Base-by-base conservation (phyloP, 2,888 invertebrate species). In the Amaurobius ferox region DNA sequence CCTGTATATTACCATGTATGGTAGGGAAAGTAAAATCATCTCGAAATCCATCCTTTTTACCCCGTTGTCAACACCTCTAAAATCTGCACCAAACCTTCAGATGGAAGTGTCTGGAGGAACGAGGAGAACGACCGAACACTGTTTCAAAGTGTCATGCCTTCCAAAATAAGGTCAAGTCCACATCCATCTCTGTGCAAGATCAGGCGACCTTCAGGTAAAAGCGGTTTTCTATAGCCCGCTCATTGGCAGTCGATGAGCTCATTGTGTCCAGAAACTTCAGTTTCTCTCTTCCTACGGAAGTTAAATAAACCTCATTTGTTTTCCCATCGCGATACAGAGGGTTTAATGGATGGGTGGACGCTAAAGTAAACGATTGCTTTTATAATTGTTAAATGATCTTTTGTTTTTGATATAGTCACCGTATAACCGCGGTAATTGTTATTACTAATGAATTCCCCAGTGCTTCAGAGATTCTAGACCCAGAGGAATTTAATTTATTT, bases 151-250 rank as follows among this genome's bases (percentile, higher is more conserved):
- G 55, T 55, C 55, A 23, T 23, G 55, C 55, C 3, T 11, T n/a
- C 1, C 23, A 55, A 55, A 55, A 55, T 55, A 23, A 55, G 55
- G 55, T 55, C 55, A 55, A 55, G 55, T 55, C 55, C 55, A 55
- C 19, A 23, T 6, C 7, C 5, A 1, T 3, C 2, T 23, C 7
- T 16, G 23, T 23, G 23, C 55, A 55, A 55, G 55, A 55, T 55
- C 19, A 23, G 1, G 23, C 19, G 23, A 19, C 55, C 23, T 55
- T 55, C 55, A 23, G 23, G 55, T 1, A 11, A 55, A 55, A 55
- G 55, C 55, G 55, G 55, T 55, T 55, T 55, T 16, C 16, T 16
- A n/a, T 44, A 3, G 6, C 44, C n/a, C 55, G 7, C 23, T 6
- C 19, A 23, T 11, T 44, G 6, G 44, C 9, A 7, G 23, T 11